A percentile compares a stretch with the other conserved stretches of the same genome.
Conservation (phyloP, 2,797 vertebrate genomes). For the Pithecia hirsuta region DNA sequence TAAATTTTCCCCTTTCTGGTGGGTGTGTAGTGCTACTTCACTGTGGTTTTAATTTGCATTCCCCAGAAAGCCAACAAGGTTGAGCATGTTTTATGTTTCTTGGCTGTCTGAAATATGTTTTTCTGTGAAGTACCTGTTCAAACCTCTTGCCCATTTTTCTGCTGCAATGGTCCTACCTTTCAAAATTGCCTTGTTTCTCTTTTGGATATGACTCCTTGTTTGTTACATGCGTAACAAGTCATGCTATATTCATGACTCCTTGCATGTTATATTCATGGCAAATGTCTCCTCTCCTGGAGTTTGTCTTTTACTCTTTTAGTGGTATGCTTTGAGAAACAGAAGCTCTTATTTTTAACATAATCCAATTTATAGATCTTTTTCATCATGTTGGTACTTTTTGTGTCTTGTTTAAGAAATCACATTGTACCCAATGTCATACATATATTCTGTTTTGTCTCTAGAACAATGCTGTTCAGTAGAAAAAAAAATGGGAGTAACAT, state of each 20-base stretch:
- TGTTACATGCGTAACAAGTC: neutral
- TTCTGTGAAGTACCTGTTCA: neutral
- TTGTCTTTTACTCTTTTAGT: neutral
- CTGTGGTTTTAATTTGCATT: neutral
- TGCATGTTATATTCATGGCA: neutral
- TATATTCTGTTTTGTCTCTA: neutral
- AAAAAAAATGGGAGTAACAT: neutral
- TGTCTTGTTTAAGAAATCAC: conserved; percentile 9
- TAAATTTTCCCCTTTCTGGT: neutral
- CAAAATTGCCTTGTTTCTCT: neutral
- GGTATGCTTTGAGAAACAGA: neutral
- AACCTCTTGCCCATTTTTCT: neutral
- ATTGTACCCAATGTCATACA: neutral
- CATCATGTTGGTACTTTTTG: neutral
- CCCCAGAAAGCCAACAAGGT: neutral
- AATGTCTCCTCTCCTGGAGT: neutral
- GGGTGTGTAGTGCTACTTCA: neutral
- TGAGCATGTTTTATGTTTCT: neutral
- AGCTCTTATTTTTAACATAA: neutral
- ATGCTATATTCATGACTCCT: neutral
- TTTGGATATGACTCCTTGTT: neutral
- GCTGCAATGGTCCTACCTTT: neutral
- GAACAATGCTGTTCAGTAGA: neutral
- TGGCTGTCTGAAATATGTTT: neutral
- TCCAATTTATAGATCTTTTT: neutral